A percentile compares a stretch with the other conserved stretches of the same genome.
phyloP scores from a whole-genome alignment of 2,888 invertebrate species.

The Phaonia tiefii region DNA sequence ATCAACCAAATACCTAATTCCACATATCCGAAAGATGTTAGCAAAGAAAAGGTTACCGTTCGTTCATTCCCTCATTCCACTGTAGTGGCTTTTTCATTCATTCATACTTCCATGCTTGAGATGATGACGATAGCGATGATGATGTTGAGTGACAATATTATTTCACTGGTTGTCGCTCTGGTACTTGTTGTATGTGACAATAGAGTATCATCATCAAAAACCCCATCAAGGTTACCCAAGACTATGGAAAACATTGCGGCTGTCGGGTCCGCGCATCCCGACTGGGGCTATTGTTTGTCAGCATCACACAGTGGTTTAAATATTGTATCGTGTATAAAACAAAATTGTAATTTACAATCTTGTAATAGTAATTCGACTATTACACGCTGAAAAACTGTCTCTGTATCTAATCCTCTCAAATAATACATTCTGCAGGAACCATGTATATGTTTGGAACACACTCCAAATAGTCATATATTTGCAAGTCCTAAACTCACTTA shows the following conservation, averaged over 20 bases:
- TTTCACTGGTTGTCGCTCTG: neutral
- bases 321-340: too few species aligned
- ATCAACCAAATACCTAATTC: neutral
- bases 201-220: constrained; percentile 29
- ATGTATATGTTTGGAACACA: too few species aligned
- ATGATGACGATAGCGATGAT: neutral
- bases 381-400: too few species aligned
- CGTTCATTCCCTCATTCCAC: neutral
- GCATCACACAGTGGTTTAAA: too few species aligned
- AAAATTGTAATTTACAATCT: too few species aligned
- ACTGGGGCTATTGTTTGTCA: too few species aligned
- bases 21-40: constrained; percentile 4
- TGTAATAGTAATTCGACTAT: too few species aligned
- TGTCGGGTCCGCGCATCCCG: neutral
- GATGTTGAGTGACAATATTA: neutral
- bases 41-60: constrained; percentile 1
- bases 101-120: neutral
- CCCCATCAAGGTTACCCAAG: constrained; percentile 56
- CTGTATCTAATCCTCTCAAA: too few species aligned
- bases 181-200: constrained; percentile 37
- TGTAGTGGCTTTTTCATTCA: neutral
- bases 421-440: too few species aligned
- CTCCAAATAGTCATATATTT: too few species aligned
- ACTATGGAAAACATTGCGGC: neutral
- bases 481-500: too few species aligned